Conservation (phyloP, 2,888 invertebrate genomes). For the Desoria tigrina region DNA sequence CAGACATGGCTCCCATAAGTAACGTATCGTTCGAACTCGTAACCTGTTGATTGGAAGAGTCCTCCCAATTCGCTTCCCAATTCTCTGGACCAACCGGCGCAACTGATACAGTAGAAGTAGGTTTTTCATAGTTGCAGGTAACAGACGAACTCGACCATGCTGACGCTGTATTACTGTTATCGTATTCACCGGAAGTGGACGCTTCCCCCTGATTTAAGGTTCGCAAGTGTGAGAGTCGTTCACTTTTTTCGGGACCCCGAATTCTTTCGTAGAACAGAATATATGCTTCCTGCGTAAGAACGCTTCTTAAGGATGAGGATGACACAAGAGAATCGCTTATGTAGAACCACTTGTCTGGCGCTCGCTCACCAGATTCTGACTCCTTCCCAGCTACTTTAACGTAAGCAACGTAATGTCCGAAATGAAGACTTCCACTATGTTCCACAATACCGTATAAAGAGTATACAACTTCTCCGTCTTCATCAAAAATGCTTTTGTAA, state of each 20-base stretch:
- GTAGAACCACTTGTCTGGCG: slow-evolving; percentile 85
- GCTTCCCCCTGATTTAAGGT: neutral
- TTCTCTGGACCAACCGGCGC: neutral
- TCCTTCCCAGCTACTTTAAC: slow-evolving; percentile 69
- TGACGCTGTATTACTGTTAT: neutral
- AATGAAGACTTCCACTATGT: slow-evolving; percentile 87
- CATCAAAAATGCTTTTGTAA: slow-evolving; percentile 37
- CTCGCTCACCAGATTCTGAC: slow-evolving; percentile 56
- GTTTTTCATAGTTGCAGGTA: slow-evolving; percentile 5
- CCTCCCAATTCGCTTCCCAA: neutral
- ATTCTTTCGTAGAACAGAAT: slow-evolving; percentile 94
- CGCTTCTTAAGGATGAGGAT: slow-evolving; percentile 76
- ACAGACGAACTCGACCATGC: neutral
- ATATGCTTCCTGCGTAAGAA: slow-evolving; percentile 86
- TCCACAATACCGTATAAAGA: slow-evolving; percentile 93
- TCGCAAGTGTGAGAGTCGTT: slow-evolving; percentile 21
- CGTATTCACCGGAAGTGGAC: neutral
- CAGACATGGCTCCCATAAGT: neutral
- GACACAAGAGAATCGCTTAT: slow-evolving; percentile 87
- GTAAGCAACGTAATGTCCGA: slow-evolving; percentile 91
- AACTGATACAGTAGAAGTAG: neutral
- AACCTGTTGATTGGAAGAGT: slow-evolving; percentile 8
- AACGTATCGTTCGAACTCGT: slow-evolving; percentile 10
- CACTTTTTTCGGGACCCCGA: slow-evolving; percentile 50
- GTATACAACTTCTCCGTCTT: slow-evolving; percentile 62